Conservation (phyloP, 2,888 invertebrate genomes). For the Elegia similella region DNA sequence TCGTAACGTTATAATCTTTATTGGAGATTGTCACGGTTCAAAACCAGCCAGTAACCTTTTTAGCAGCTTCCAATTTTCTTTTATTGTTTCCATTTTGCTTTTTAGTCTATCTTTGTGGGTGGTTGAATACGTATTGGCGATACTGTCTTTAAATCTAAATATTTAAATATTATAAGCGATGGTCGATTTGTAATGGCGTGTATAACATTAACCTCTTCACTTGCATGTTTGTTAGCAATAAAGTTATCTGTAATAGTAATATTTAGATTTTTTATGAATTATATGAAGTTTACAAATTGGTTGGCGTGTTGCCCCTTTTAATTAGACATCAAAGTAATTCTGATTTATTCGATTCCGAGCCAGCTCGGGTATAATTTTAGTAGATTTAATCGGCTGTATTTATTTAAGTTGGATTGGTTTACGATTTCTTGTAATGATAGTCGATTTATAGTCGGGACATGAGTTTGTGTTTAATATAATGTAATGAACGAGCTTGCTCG, state of each 20-base stretch:
- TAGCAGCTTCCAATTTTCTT: conserved; percentile 17
- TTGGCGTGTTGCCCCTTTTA: conserved; percentile 13
- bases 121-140: conserved; percentile 32
- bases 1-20: conserved; percentile 34
- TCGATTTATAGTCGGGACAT: conserved; percentile 13
- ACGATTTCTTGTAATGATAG: conserved; percentile 16
- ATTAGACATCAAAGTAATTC: conserved; percentile 15
- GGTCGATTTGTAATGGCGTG: conserved; percentile 1
- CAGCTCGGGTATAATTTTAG: conserved; percentile 14
- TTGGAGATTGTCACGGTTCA: conserved; percentile 29
- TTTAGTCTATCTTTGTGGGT: conserved; percentile 26
- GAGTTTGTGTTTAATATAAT: conserved; percentile 6
- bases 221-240: conserved; percentile 33
- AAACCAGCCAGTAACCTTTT: conserved; percentile 18
- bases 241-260: conserved; percentile 33
- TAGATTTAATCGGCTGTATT: conserved; percentile 8
- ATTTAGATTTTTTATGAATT: conserved; percentile 30
- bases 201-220: conserved; percentile 17
- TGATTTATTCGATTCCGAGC: conserved; percentile 15
- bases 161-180: conserved; percentile 29
- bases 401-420: conserved; percentile 16
- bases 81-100: conserved; percentile 18
- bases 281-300: conserved; percentile 26
- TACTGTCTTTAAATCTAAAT: conserved; percentile 33
- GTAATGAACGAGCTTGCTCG: background rate